Base-by-base conservation (phyloP, 2,797 vertebrate genomes). In the Sebastes elongatus region DNA sequence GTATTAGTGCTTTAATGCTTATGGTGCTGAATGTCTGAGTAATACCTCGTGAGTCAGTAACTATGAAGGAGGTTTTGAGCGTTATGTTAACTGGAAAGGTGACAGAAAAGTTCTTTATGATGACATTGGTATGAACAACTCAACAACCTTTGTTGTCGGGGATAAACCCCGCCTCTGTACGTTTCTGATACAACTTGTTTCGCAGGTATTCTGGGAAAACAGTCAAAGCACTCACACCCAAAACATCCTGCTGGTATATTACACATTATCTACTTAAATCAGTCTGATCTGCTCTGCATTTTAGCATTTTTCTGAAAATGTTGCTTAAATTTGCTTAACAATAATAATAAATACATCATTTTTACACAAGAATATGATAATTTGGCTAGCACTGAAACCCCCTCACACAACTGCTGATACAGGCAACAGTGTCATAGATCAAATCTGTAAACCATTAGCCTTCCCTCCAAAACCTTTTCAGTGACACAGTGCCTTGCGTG, bases 141-240 rank as follows among this genome's bases (percentile, higher is more conserved):
- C 65, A 76, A 71, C 61, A 7, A 25, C 22, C 85, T 78, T 74
- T 79, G 56, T 76, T 82, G 35, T 49, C 2, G 20, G 64, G n/a
- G 73, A 56, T 72, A 65, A 81, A 85, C 85, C 69, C 66, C 61
- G 10, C 88, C 83, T 88, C 62, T 65, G 42, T 74, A 38, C 46
- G 38, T 72, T 74, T 80, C 62, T 86, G 53, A 85, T 27, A 80
- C 66, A 91, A 92, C 93, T 63, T 68, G 93, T 90, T 87, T 7
- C 62, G 42, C 84, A 81, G 81, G 92, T 92, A 76, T 72, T 84
- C 49, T 64, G 30, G 76, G 62, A 85, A 79, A 80, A 72, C 74
- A 22, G 72, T 49, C 38, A 42, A 72, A 74, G 74, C 57, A 57
- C 25, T 35, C 5, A 5, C 62, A 67, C 16, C 7, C 74, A 74